Evolutionary conservation across 2,888 invertebrate species (phyloP).

Genomic region (Pediacus dermestoides): DNA sequence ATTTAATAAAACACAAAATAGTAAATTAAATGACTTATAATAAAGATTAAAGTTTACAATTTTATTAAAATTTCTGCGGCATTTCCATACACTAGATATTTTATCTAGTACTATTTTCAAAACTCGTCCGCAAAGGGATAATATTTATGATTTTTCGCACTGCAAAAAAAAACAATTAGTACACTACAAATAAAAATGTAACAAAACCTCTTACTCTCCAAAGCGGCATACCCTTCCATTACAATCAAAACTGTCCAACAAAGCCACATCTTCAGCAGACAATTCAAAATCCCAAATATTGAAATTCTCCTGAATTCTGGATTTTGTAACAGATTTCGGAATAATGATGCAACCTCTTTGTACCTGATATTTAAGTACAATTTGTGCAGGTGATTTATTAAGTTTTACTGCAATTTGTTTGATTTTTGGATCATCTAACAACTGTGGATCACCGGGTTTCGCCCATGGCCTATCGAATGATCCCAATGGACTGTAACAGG

Average conservation of each 20-base stretch:
- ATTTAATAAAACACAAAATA: too few relatives aligned
- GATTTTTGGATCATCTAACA: slow-evolving; percentile 71
- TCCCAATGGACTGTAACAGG: slow-evolving; percentile 82
- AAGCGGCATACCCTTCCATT: slow-evolving; percentile 58
- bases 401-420: slow-evolving; percentile 60
- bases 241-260: slow-evolving; percentile 67
- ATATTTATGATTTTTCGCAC: slow-evolving; percentile 33
- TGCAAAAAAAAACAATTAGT: slow-evolving; percentile 22
- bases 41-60: too few relatives aligned
- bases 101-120: too few relatives aligned
- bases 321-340: slow-evolving; percentile 76
- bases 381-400: slow-evolving; percentile 67
- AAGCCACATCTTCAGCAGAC: slow-evolving; percentile 60
- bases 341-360: slow-evolving; percentile 72
- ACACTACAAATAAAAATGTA: not conserved
- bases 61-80: too few relatives aligned
- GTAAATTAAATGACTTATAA: too few relatives aligned
- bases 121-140: slow-evolving; percentile 35
- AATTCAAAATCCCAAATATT: slow-evolving; percentile 73
- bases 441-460: slow-evolving; percentile 64
- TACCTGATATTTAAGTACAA: slow-evolving; percentile 61
- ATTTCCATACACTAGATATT: too few relatives aligned
- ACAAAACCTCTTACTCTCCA: slow-evolving; percentile 56
- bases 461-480: slow-evolving; percentile 79
- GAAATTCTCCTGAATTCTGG: slow-evolving; percentile 65